Evolutionary conservation across 2,797 vertebrate genomes (phyloP).

Genomic region (Bovichtus diacanthus): DNA sequence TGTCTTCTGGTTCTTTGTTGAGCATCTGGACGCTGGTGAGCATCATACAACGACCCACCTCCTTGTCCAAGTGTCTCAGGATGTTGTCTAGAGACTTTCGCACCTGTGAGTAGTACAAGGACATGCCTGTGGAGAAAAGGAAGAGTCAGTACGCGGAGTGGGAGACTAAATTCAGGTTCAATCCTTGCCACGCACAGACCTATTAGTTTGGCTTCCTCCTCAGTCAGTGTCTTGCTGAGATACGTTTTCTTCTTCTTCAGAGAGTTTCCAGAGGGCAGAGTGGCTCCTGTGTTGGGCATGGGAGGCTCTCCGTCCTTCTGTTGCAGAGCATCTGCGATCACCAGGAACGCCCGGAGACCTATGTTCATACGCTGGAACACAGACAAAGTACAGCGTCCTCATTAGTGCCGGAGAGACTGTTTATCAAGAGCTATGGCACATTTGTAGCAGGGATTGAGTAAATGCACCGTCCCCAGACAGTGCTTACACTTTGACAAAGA

Average conservation of each 20-base stretch:
- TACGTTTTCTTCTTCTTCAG: conserved; percentile 99
- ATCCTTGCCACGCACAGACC: conserved; percentile 89
- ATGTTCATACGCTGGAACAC: conserved; percentile 97
- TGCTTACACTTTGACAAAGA: neutral
- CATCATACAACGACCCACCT: conserved; percentile 99
- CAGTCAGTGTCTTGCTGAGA: conserved; percentile 98
- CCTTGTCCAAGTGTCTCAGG: conserved; percentile 97
- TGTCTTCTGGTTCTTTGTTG: conserved; percentile 99
- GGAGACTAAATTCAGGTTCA: conserved; percentile 13
- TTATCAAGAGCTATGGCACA: neutral
- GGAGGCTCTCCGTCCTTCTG: conserved; percentile 99
- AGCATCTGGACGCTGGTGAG: conserved; percentile 98
- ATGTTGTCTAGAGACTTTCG: conserved; percentile 97
- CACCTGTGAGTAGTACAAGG: conserved; percentile 98
- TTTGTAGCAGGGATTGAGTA: neutral
- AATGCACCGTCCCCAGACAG: neutral
- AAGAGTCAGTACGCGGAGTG: neutral
- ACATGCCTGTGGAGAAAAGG: conserved; percentile 90
- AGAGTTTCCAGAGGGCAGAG: conserved; percentile 97
- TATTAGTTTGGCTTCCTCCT: conserved; percentile 98
- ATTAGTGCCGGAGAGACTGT: neutral
- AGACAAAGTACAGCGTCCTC: conserved; percentile 34
- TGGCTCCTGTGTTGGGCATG: conserved; percentile 98
- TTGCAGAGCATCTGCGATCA: conserved; percentile 97
- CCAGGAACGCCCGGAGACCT: conserved; percentile 95